phyloP scores from a whole-genome alignment of 30 jellyfish, hydroid and myxozoan genomes.

The Aurelia aurita region DNA sequence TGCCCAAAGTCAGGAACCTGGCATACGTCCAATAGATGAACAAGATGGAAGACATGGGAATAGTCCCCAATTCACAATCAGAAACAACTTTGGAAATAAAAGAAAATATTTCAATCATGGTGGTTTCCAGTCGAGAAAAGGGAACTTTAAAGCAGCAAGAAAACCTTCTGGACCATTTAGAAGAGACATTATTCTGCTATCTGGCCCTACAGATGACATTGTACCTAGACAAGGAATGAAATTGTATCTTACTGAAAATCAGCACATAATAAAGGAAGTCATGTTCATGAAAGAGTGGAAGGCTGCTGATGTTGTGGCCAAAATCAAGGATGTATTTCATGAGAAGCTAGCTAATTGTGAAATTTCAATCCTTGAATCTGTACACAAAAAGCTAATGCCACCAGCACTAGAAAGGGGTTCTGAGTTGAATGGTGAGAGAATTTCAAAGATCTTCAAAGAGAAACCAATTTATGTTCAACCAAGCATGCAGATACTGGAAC shows the following conservation, averaged over 20 bases:
- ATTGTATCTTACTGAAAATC: slow-evolving; percentile 32
- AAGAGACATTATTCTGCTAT: slow-evolving; percentile 16
- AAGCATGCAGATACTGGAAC: slow-evolving; percentile 14
- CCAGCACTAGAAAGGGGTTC: slow-evolving; percentile 27
- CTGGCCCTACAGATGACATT: slow-evolving; percentile 22
- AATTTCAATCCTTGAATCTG: slow-evolving; percentile 35
- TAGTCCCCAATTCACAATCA: slow-evolving; percentile 14
- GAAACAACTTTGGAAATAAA: slow-evolving; percentile 18
- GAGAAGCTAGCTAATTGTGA: slow-evolving; percentile 33
- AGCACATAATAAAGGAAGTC: slow-evolving; percentile 15
- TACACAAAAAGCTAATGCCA: slow-evolving; percentile 32
- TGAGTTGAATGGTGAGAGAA: slow-evolving; percentile 29
- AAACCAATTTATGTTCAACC: slow-evolving; percentile 8
- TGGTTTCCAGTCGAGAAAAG: slow-evolving; percentile 5
- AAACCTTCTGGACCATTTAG: slow-evolving; percentile 22
- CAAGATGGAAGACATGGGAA: too few relatives aligned
- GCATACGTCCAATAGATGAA: too few relatives aligned
- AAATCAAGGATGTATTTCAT: slow-evolving; percentile 28
- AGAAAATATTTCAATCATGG: neutral
- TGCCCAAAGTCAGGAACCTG: too few relatives aligned
- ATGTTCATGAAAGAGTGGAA: slow-evolving; percentile 30
- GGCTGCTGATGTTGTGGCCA: slow-evolving; percentile 39
- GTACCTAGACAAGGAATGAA: slow-evolving; percentile 34
- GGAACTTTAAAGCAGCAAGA: neutral
- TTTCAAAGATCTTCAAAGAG: slow-evolving; percentile 27